phyloP scores from a whole-genome alignment of 1,140 invertebrate species.

The Zaprionus camerounensis region DNA sequence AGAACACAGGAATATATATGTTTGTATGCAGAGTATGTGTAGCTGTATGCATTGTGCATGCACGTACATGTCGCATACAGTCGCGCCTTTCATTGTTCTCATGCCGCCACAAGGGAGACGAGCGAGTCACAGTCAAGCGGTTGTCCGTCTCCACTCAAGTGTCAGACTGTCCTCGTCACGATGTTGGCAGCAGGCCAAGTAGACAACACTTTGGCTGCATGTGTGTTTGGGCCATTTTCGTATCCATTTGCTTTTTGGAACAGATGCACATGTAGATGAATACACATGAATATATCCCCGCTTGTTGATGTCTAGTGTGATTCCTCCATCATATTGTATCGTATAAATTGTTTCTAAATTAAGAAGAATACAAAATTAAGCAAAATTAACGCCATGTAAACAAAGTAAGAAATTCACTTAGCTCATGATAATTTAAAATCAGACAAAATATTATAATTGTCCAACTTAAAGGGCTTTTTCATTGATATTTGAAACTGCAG shows the following conservation, averaged over 20 bases:
- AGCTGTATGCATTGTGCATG: neutral
- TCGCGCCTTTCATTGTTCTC: slow-evolving; percentile 43
- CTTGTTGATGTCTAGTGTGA: slow-evolving; percentile 10
- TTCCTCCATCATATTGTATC: slow-evolving; percentile 7
- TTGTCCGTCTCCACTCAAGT: slow-evolving; percentile 78
- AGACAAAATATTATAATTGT: too few relatives aligned
- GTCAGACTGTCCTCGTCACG: slow-evolving; percentile 61
- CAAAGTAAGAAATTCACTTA: too few relatives aligned
- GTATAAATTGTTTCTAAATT: neutral
- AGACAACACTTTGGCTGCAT: slow-evolving; percentile 11
- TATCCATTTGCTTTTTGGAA: slow-evolving; percentile 26
- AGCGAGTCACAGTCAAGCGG: slow-evolving; percentile 74
- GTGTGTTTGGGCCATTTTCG: slow-evolving; percentile 20
- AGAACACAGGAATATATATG: slow-evolving; percentile 23
- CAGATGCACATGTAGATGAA: slow-evolving; percentile 31
- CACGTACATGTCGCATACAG: slow-evolving; percentile 25
- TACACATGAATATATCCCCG: neutral
- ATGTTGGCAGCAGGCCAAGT: slow-evolving; percentile 27
- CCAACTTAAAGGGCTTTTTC: slow-evolving; percentile 1
- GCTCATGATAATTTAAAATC: too few relatives aligned
- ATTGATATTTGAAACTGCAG: slow-evolving; percentile 12
- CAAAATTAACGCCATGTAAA: neutral
- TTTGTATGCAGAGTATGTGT: neutral
- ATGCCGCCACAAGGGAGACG: slow-evolving; percentile 13
- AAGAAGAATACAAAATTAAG: too few relatives aligned